These are phyloP conservation scores for Psylliodes chrysocephalus DNA, from an alignment of 2,888 invertebrate species.

Conservation along the genomic window DNA sequence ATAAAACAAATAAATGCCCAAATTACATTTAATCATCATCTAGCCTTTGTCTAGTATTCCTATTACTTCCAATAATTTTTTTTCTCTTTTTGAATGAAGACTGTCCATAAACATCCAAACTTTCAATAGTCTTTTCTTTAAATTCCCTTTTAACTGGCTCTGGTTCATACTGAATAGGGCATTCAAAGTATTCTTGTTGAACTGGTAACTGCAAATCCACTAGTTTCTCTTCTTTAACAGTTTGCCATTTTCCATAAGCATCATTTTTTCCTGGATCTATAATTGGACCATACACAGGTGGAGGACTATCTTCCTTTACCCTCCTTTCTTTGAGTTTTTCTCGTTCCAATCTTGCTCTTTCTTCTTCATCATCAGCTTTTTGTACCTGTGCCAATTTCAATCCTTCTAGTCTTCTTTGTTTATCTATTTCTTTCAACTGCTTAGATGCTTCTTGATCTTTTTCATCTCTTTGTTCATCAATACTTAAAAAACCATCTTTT, in stretches of 20 bases:
- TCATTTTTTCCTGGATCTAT: slow-evolving; percentile 72
- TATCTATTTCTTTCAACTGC: slow-evolving; percentile 59
- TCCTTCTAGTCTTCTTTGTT: slow-evolving; percentile 50
- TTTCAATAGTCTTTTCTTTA: slow-evolving; percentile 71
- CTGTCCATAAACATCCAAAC: slow-evolving; percentile 66
- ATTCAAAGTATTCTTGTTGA: slow-evolving; percentile 53
- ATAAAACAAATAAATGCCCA: too few relatives aligned
- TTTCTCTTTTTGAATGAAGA: slow-evolving; percentile 76
- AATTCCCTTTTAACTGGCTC: slow-evolving; percentile 68
- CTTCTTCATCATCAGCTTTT: slow-evolving; percentile 66
- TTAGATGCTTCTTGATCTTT: slow-evolving; percentile 66
- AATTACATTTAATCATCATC: slow-evolving; percentile 68
- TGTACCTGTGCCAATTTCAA: slow-evolving; percentile 38
- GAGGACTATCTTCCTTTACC: slow-evolving; percentile 57
- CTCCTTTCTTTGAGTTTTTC: slow-evolving; percentile 63
- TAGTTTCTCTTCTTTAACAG: slow-evolving; percentile 69
- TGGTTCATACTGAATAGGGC: slow-evolving; percentile 59
- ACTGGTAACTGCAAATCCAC: slow-evolving; percentile 79
- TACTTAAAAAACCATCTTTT: slow-evolving; percentile 74
- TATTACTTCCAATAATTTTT: slow-evolving; percentile 67
- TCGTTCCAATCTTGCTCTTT: slow-evolving; percentile 65
- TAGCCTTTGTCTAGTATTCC: slow-evolving; percentile 73
- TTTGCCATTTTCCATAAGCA: slow-evolving; percentile 83
- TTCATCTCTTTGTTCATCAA: slow-evolving; percentile 72
- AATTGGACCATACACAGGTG: slow-evolving; percentile 64